Base-by-base conservation (phyloP, 2,113 vertebrate genomes). In the Craseonycteris thonglongyai region DNA sequence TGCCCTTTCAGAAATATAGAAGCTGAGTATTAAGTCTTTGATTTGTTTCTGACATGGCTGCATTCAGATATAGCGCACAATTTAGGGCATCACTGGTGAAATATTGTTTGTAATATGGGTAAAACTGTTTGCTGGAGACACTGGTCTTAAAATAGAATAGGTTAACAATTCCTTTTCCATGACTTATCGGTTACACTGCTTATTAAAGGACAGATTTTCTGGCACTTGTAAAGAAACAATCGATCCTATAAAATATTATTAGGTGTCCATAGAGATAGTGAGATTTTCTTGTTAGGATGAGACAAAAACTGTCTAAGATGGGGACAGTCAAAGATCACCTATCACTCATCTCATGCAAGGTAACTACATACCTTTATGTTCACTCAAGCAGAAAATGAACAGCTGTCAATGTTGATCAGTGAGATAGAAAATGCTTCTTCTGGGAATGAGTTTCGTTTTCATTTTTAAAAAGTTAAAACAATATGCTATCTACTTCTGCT, bases 301-400 rank as follows among this genome's bases (percentile, higher is more conserved):
- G 93, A 97, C 75, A 96, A 98, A 95, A 98, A 97, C 18, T 90
- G 58, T 90, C 93, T 94, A 90, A 96, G 95, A 97, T 74, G 96
- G 24, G 98, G 97, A 98, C 90, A 97, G 97, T 93, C 91, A 96
- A 90, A 97, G 75, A 95, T 98, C 97, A 94, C 93, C 95, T 74
- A 97, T 97, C 97, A 98, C 98, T 98, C 98, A 98, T 99, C 98
- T 98, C 95, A 95, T 84, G 88, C 95, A 97, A 98, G 98, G 98
- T 98, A 99, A 98, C 98, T 94, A 96, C 98, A 97, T 98, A 98
- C 95, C 98, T 98, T 96, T 96, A 97, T 97, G 98, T 95, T 98
- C 97, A 97, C 96, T 99, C 98, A 97, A 97, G 98, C 98, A 98
- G 98, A 99, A 99, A 99, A 99, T 98, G 98, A 99, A 98, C 99